Evolutionary conservation across 2,113 vertebrate genomes (phyloP).

Genomic region (Bubo blakistoni): DNA sequence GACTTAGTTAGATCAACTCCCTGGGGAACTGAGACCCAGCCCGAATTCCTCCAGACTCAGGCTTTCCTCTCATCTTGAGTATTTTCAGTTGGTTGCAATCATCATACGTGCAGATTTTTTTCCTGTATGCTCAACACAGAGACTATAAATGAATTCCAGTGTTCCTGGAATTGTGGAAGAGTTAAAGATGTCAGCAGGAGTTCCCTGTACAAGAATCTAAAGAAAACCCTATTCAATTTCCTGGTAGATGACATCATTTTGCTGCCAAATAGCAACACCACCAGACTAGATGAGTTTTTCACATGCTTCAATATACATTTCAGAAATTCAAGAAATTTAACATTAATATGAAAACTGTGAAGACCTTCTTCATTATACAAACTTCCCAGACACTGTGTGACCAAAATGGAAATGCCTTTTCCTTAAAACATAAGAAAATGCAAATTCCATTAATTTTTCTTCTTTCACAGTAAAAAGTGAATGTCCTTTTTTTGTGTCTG

Average conservation of each 20-base stretch:
- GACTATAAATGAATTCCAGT: background rate
- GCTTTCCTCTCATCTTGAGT: background rate
- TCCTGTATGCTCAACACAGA: background rate
- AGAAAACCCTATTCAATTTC: background rate
- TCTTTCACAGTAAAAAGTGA: background rate
- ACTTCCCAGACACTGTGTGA: background rate
- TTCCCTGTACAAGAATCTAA: background rate
- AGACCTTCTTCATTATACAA: background rate
- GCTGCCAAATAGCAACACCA: background rate
- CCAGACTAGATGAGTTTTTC: conserved; percentile 11
- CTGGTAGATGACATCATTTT: background rate
- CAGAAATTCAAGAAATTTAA: background rate
- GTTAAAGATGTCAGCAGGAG: background rate
- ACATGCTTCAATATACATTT: background rate
- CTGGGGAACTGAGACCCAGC: background rate
- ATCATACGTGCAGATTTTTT: background rate
- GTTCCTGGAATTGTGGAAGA: background rate
- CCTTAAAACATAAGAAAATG: background rate
- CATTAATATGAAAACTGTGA: background rate
- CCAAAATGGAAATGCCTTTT: background rate
- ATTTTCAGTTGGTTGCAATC: background rate
- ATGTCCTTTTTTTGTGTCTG: background rate
- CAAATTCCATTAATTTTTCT: background rate
- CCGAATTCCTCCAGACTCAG: background rate
- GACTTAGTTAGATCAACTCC: background rate